Evolutionary conservation across 2,797 vertebrate species (phyloP).

Genomic region (Tinamus major): DNA sequence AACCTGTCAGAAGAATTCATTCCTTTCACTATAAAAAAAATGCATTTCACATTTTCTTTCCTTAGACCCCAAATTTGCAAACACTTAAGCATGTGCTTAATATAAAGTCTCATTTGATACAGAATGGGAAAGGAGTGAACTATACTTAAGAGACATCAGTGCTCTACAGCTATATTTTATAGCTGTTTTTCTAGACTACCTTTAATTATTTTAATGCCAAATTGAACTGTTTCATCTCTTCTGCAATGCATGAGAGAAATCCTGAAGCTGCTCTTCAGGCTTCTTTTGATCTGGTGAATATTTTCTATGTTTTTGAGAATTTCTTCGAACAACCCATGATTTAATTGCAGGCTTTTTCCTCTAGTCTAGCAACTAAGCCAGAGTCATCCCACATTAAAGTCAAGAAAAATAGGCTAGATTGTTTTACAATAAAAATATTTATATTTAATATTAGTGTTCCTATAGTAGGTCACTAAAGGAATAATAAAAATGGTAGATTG

Average conservation of each 20-base stretch:
- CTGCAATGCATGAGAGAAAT: constrained; percentile 51
- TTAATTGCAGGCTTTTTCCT: constrained; percentile 54
- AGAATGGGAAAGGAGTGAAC: constrained; percentile 40
- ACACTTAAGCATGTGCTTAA: constrained; percentile 66
- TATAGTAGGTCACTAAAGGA: constrained; percentile 53
- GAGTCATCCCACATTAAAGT: constrained; percentile 16
- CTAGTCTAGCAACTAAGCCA: constrained; percentile 16
- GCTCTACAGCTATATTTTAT: constrained; percentile 44
- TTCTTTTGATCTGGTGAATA: constrained; percentile 51
- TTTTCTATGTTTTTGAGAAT: constrained; percentile 47
- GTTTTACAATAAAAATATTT: constrained; percentile 60
- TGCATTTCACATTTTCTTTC: constrained; percentile 54
- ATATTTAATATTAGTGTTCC: constrained; percentile 51
- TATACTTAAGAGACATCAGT: constrained; percentile 46
- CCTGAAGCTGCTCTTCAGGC: constrained; percentile 40
- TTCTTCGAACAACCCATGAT: constrained; percentile 38
- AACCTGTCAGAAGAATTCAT: constrained; percentile 57
- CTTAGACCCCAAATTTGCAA: constrained; percentile 48
- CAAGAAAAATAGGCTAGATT: constrained; percentile 27
- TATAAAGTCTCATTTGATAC: constrained; percentile 55
- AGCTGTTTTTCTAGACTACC: constrained; percentile 40
- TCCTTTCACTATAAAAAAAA: constrained; percentile 63
- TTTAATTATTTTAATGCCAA: constrained; percentile 61
- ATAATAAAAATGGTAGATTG: constrained; percentile 49
- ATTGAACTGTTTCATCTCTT: constrained; percentile 58